Conservation (phyloP, 2,113 vertebrate species). For the Salvelinus fontinalis region DNA sequence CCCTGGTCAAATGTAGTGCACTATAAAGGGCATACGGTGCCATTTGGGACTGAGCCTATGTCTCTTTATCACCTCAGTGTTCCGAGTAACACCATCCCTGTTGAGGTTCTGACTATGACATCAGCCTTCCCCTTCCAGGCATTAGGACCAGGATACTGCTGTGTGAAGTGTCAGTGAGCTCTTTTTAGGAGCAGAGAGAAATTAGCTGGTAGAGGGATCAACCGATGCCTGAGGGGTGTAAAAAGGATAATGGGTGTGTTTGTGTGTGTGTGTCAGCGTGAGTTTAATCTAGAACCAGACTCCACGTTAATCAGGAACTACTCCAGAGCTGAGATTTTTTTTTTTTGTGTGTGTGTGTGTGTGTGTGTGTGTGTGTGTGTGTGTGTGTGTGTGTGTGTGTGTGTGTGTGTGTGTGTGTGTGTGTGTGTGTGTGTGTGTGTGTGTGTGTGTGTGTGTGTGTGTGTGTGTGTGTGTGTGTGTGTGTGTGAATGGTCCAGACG, state of each 20-base stretch:
- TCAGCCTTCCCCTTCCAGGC: slow-evolving; percentile 24
- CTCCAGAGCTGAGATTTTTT: background rate
- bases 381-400: too few species aligned
- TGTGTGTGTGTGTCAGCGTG: background rate
- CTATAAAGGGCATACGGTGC: too few species aligned
- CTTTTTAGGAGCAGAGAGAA: slow-evolving; percentile 34
- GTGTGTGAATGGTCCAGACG: background rate
- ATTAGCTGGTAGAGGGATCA: slow-evolving; percentile 39
- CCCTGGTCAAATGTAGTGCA: too few species aligned
- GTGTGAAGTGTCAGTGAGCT: slow-evolving; percentile 56
- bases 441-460: too few species aligned
- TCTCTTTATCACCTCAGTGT: slow-evolving; percentile 30
- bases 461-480: background rate
- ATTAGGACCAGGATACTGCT: slow-evolving; percentile 49
- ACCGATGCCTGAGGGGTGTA: slow-evolving; percentile 45
- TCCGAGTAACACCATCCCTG: slow-evolving; percentile 24
- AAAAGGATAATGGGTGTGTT: slow-evolving; percentile 6
- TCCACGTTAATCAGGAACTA: background rate
- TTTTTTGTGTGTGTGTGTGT: background rate
- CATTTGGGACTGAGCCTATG: background rate
- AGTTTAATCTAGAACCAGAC: slow-evolving; percentile 1
- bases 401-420: too few species aligned
- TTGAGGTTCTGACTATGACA: background rate
- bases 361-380: too few species aligned
- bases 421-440: too few species aligned